Percentiles rank a stretch among this genome's conserved stretches.
Conservation (phyloP, 2,113 vertebrate species). For the Columba livia region DNA sequence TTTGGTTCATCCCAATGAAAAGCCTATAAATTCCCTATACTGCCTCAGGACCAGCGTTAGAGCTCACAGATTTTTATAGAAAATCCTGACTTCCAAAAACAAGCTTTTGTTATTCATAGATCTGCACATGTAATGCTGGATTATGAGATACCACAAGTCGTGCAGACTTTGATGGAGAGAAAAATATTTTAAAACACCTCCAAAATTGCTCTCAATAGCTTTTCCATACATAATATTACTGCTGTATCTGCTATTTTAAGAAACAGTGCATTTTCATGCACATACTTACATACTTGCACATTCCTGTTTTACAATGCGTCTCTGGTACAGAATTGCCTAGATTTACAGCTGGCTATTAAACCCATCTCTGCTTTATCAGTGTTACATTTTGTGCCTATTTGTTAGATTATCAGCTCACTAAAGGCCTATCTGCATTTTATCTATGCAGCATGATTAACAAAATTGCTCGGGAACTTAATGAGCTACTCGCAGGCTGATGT, state of each 20-base stretch:
- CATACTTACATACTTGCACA: neutral
- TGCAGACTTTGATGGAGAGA: neutral
- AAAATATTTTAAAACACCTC: constrained; percentile 41
- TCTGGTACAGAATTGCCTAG: constrained; percentile 29
- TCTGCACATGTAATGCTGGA: neutral
- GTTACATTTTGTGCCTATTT: constrained; percentile 58
- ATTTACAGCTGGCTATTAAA: constrained; percentile 64
- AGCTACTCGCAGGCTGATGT: neutral
- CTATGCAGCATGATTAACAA: constrained; percentile 31
- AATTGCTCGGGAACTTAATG: constrained; percentile 49
- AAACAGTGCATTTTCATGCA: constrained; percentile 16
- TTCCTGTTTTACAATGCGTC: neutral
- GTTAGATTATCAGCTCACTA: constrained; percentile 57
- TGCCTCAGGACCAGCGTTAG: neutral
- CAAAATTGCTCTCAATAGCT: constrained; percentile 19
- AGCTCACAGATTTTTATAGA: neutral
- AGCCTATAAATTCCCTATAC: neutral
- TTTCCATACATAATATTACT: neutral
- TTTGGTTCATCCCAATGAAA: neutral
- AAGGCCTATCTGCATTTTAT: constrained; percentile 59
- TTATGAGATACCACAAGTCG: neutral
- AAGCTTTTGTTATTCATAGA: constrained; percentile 1
- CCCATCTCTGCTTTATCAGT: constrained; percentile 25
- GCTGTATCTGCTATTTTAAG: constrained; percentile 42
- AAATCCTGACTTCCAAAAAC: neutral